Evolutionary conservation across 2,797 vertebrate genomes (phyloP).

Genomic region (Selene dorsalis): DNA sequence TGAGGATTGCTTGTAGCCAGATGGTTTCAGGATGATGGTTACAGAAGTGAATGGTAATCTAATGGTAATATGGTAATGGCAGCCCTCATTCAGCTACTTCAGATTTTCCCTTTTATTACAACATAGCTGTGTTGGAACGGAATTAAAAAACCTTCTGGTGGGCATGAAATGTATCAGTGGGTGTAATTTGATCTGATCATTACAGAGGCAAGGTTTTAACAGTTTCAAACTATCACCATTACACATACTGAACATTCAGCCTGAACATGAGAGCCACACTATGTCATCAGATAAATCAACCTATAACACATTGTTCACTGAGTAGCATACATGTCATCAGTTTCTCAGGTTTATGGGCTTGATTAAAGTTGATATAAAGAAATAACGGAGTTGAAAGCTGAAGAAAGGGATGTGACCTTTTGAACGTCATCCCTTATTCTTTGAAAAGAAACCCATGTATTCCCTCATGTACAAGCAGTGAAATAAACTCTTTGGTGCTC

Average conservation of each 20-base stretch:
- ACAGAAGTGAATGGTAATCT: background rate
- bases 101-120: background rate
- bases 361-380: background rate
- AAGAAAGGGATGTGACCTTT: background rate
- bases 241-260: background rate
- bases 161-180: background rate
- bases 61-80: background rate
- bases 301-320: background rate
- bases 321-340: background rate
- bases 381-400: background rate
- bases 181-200: background rate
- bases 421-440: constrained; percentile 5
- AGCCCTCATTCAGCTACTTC: background rate
- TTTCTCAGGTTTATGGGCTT: background rate
- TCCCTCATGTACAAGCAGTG: background rate
- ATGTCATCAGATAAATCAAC: background rate
- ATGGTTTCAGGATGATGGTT: background rate
- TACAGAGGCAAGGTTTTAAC: background rate
- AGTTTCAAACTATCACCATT: background rate
- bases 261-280: background rate
- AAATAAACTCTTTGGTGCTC: background rate
- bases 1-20: background rate
- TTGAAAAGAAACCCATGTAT: background rate
- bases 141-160: background rate
- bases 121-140: background rate